Evolutionary conservation across 1,140 invertebrate genomes (phyloP).

Genomic region (Sminthurides bifidus): DNA sequence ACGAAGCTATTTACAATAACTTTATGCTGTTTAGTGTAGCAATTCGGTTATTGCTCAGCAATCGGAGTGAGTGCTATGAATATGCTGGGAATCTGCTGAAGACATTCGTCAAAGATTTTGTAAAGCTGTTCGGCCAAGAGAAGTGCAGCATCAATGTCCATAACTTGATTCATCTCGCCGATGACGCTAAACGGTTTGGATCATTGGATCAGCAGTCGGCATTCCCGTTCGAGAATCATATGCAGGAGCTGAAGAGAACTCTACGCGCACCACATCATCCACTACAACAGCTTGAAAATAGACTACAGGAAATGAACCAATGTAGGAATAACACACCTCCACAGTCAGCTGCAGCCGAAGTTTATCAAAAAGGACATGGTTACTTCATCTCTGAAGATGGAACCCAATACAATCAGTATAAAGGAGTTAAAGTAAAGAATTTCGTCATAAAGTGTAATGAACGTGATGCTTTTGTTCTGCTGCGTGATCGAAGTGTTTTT

Average conservation of each 20-base stretch:
- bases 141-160: slow-evolving; percentile 20
- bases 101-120: slow-evolving; percentile 7
- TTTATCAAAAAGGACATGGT: too few species aligned
- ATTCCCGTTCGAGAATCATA: slow-evolving; percentile 22
- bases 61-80: not conserved
- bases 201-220: slow-evolving; percentile 8
- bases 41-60: slow-evolving; percentile 11
- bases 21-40: slow-evolving; percentile 14
- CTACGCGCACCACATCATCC: not conserved
- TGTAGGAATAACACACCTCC: too few species aligned
- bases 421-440: too few species aligned
- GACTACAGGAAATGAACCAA: too few species aligned
- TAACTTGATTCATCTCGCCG: slow-evolving; percentile 12
- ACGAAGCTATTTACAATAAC: slow-evolving; percentile 4
- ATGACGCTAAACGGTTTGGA: slow-evolving; percentile 14
- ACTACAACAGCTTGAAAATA: slow-evolving; percentile 7
- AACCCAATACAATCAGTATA: too few species aligned
- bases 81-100: slow-evolving; percentile 13
- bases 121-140: not conserved
- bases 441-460: too few species aligned
- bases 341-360: too few species aligned
- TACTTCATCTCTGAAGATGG: too few species aligned
- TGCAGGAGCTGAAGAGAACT: slow-evolving; percentile 10
- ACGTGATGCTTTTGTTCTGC: too few species aligned
- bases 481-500: too few species aligned